Evolutionary conservation across 2,113 vertebrate species (phyloP), one percentile per base, ranked within the genome.

Genomic region (Bostrychus sinensis): DNA sequence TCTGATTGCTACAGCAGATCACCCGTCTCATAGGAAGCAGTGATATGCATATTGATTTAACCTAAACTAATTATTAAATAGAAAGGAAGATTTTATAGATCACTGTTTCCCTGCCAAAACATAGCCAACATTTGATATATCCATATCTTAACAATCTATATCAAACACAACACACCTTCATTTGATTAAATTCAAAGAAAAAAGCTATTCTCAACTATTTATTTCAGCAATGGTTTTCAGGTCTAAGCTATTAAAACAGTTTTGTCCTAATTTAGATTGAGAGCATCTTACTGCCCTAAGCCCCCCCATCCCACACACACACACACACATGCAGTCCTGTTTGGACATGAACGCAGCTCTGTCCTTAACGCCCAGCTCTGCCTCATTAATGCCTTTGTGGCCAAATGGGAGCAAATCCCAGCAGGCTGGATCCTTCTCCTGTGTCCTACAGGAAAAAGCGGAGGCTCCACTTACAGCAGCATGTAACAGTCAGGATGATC

Each of bases 361-460:
- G 51, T 22, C 39, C 65, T 66, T 39, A 66, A 66, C 60, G 8
- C 8, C 38, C 61, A 28, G 8, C 63, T 67, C 43, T 1, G 41
- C 51, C 61, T 55, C 56, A 17, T 41, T 67, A 32, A 70, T 39
- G 62, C 62, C 69, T 9, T 7, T 17, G 36, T 23, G 63, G 23
- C 68, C 51, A 65, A 59, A 43, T 28, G 62, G 14, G 37, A 55
- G 28, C 17, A 58, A 70, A 70, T 70, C 65, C 60, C 59, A 23
- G 46, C 70, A 70, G 64, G 55, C 19, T 14, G 38, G 23, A 13
- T 62, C 71, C 66, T 37, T 62, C 56, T 46, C 56, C 48, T 61
- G 64, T 62, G 45, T 9, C 14, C 20, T 62, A 46, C 74, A 53
- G 11, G 70, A 54, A 20, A 48, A 34, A 66, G 26, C 3, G 19